These are phyloP conservation scores for Phyllostomus hastatus DNA, from an alignment of 2,113 vertebrate genomes.

Conservation along the genomic window DNA sequence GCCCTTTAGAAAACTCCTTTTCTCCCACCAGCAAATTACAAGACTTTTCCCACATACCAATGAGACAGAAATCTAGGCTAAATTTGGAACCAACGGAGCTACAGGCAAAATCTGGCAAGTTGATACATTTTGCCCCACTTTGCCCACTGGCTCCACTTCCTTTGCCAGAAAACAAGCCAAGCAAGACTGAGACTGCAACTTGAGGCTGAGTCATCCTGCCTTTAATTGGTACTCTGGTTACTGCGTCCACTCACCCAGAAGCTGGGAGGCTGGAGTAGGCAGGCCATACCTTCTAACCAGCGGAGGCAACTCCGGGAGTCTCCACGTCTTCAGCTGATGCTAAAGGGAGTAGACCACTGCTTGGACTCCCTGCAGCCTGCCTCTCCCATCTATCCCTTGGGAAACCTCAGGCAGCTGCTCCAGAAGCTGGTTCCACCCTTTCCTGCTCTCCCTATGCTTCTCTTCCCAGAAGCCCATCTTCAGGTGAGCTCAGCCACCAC, in stretches of 20 bases:
- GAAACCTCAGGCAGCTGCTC: not conserved
- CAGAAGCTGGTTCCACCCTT: rapidly evolving
- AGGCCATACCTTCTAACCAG: not conserved
- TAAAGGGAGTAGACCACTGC: not conserved
- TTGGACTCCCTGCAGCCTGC: not conserved
- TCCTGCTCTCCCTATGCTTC: not conserved
- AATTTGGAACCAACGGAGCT: not conserved
- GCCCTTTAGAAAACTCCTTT: not conserved
- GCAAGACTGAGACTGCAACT: not conserved
- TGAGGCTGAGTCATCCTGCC: not conserved
- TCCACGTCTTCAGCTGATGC: not conserved
- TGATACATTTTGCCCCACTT: not conserved
- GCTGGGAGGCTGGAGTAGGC: not conserved
- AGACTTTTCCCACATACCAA: not conserved
- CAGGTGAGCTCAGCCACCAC: not conserved
- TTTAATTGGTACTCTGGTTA: too few species aligned
- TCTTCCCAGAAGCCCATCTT: not conserved
- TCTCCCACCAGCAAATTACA: not conserved
- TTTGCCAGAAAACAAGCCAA: not conserved
- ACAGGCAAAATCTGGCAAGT: not conserved
- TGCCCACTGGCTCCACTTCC: not conserved
- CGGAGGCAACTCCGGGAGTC: rapidly evolving
- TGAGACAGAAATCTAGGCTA: not conserved
- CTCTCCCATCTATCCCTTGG: not conserved
- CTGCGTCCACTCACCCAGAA: not conserved